Evolutionary conservation across 2,113 vertebrate species (phyloP).

Genomic region (Nipponia nippon): DNA sequence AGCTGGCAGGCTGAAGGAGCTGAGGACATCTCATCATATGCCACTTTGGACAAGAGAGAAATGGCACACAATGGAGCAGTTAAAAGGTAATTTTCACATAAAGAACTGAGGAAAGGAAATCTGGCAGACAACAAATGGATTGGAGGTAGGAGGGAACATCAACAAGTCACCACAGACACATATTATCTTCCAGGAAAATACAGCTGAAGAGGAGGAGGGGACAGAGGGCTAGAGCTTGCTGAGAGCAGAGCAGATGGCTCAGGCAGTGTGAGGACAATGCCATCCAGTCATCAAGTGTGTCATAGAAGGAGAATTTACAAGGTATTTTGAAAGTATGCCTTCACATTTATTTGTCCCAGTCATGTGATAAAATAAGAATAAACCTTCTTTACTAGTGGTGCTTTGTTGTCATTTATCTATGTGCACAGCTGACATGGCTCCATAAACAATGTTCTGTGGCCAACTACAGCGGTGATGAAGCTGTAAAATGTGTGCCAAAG

Average conservation of each 20-base stretch:
- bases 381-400: background rate
- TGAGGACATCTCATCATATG: background rate
- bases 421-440: background rate
- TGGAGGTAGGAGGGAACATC: background rate
- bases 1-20: background rate
- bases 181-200: background rate
- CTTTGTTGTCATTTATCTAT: background rate
- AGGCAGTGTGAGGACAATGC: background rate
- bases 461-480: background rate
- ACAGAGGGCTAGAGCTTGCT: background rate
- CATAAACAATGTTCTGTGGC: background rate
- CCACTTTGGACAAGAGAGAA: background rate
- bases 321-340: background rate
- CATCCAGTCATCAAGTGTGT: background rate
- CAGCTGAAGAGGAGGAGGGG: background rate
- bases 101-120: background rate
- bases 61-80: background rate
- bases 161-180: background rate
- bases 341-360: background rate
- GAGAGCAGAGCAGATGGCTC: background rate
- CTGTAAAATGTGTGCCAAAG: background rate
- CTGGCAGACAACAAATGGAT: background rate
- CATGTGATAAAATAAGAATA: background rate
- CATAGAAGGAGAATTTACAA: background rate
- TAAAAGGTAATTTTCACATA: constrained; percentile 12